A percentile compares a stretch with the other conserved stretches of the same genome.
These are phyloP conservation scores for Cantharis nigra DNA, from an alignment of 2,888 invertebrate genomes.

Conservation along the genomic window DNA sequence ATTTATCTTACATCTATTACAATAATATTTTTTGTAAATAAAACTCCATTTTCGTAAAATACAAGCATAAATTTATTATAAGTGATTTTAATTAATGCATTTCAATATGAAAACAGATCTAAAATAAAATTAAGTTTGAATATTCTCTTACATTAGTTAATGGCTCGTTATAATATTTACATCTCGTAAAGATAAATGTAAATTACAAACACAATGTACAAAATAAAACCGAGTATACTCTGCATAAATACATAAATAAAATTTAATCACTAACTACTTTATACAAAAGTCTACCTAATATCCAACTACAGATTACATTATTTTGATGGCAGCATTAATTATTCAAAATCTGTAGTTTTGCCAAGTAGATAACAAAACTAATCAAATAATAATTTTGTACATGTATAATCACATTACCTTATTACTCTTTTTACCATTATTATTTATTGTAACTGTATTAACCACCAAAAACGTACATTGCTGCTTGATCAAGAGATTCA, in stretches of 20 bases:
- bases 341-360: slow-evolving; percentile 7
- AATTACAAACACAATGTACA: not conserved
- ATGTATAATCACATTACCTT: slow-evolving; percentile 4
- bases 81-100: not conserved
- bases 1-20: not conserved
- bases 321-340: not conserved
- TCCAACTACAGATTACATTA: slow-evolving; percentile 14
- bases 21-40: not conserved
- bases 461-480: not conserved
- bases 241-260: slow-evolving; percentile 30
- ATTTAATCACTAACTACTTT: slow-evolving; percentile 22
- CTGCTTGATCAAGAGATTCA: not conserved
- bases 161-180: not conserved
- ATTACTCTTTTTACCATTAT: not conserved
- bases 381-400: slow-evolving; percentile 20
- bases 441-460: not conserved
- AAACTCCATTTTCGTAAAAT: not conserved
- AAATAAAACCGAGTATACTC: not conserved
- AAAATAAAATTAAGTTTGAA: not conserved
- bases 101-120: not conserved
- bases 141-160: not conserved
- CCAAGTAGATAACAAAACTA: slow-evolving; percentile 26
- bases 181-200: not conserved
- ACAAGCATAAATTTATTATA: not conserved
- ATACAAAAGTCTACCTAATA: slow-evolving; percentile 24